phyloP scores from a whole-genome alignment of 2,797 vertebrate genomes.

The Lepilemur septentrionalis region DNA sequence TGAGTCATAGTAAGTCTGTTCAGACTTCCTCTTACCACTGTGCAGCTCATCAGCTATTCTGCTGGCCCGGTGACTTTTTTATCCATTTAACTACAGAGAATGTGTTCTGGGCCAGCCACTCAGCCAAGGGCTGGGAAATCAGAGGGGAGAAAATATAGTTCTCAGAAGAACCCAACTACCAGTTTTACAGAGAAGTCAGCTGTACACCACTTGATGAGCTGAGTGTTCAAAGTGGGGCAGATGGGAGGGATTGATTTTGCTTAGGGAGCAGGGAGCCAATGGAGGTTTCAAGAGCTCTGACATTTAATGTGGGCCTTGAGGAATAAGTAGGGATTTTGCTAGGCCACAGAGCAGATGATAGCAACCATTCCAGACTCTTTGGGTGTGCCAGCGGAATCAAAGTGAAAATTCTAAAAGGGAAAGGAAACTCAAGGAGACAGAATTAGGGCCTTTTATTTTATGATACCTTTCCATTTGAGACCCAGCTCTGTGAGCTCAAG shows the following conservation, averaged over 20 bases:
- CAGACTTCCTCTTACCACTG: background rate
- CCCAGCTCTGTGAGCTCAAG: background rate
- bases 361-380: background rate
- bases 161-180: background rate
- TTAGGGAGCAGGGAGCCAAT: background rate
- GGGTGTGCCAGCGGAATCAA: background rate
- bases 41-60: background rate
- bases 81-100: conserved; percentile 11
- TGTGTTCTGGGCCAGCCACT: background rate
- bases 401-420: background rate
- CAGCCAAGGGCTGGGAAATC: background rate
- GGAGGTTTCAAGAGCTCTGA: background rate
- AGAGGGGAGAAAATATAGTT: background rate
- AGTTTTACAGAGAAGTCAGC: background rate
- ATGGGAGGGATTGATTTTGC: background rate
- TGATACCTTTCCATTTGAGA: background rate
- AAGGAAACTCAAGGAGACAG: background rate
- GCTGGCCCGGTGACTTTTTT: background rate
- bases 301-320: background rate
- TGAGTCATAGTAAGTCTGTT: background rate
- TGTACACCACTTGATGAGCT: background rate
- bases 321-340: conserved; percentile 3
- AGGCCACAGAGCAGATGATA: background rate
- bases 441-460: background rate
- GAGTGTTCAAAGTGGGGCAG: background rate